Base-by-base conservation (phyloP, 2,888 invertebrate genomes). In the Hecatera dysodea region DNA sequence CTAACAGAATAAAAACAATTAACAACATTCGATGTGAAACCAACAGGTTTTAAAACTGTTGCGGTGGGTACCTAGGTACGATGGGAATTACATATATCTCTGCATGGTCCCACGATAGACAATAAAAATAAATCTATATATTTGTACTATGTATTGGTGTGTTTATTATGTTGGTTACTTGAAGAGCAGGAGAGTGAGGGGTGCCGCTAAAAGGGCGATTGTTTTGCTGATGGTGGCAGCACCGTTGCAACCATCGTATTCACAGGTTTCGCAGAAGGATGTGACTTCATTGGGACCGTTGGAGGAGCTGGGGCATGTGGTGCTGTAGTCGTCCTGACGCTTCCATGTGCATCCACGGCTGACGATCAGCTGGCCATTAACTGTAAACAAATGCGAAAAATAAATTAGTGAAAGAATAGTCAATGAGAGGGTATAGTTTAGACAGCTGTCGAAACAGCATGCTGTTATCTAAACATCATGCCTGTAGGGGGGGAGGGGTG, bases 211-310 rank as follows among this genome's bases (percentile, higher is more conserved):
- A 29, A 96, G 83, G 1, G 96, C 93, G 36, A 95, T 69, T 19
- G 96, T 95, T 68, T 92, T 94, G 79, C 93, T 93, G 57, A 96
- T 85, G 17, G 95, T 90, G 4, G 94, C 89, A 4, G 97, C 97
- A 1, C 96, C 94, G 86, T 97, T 98, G 93, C 98, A 98, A 4
- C 97, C 96, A 81, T 97, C 97, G 42, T 96, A 96, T 69, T 97
- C 97, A 88, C 98, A 98, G 68, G 97, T 97, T 87, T 96, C 96
- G 84, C 98, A 98, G 93, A 96, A 97, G 57, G 96, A 94, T 55
- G 96, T 93, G 24, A 96, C 92, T 81, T 96, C 96, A 81, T 96
- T 95, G 64, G 93, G 92, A 2, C 95, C 94, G 72, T 94, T 95
- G 46, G 92, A 90, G 9, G 96, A 89, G 76, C 93, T 94, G 3